Conservation (phyloP, 2,797 vertebrate species). For the Limnodromus scolopaceus region DNA sequence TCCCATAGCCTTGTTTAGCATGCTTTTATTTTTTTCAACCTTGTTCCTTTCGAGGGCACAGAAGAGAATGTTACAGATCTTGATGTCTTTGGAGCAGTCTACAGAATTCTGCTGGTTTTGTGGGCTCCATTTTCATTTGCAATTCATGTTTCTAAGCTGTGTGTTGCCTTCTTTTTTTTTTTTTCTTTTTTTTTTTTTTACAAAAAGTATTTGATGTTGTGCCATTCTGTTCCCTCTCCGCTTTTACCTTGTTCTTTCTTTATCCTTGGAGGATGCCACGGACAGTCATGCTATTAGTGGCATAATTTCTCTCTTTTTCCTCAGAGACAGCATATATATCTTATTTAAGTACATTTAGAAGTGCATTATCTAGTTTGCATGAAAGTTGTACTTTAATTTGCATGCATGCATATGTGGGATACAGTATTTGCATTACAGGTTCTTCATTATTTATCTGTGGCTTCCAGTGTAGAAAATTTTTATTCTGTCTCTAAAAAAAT, state of each 20-base stretch:
- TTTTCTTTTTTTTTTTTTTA: neutral
- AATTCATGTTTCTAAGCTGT: neutral
- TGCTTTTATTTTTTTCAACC: neutral
- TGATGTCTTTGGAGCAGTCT: neutral
- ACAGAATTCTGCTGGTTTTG: neutral
- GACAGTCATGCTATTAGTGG: neutral
- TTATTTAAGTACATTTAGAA: neutral
- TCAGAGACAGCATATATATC: neutral
- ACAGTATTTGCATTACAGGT: slow-evolving; percentile 16
- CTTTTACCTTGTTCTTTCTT: slow-evolving; percentile 10
- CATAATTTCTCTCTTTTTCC: neutral
- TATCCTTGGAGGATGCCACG: slow-evolving; percentile 26
- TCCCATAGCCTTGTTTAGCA: neutral
- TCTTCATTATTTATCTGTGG: slow-evolving; percentile 13
- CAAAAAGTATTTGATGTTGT: neutral
- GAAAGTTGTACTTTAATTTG: slow-evolving; percentile 43
- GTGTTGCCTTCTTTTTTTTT: neutral
- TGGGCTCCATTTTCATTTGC: neutral
- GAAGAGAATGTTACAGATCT: neutral
- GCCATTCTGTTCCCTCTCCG: neutral
- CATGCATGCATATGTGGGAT: slow-evolving; percentile 28
- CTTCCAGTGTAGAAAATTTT: neutral
- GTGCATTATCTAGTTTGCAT: slow-evolving; percentile 22
- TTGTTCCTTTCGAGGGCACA: neutral
- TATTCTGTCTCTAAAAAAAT: neutral